Evolutionary conservation across 1,140 invertebrate species (phyloP), one percentile per base, ranked within the genome.

Genomic region (Heliconius eleuchia): DNA sequence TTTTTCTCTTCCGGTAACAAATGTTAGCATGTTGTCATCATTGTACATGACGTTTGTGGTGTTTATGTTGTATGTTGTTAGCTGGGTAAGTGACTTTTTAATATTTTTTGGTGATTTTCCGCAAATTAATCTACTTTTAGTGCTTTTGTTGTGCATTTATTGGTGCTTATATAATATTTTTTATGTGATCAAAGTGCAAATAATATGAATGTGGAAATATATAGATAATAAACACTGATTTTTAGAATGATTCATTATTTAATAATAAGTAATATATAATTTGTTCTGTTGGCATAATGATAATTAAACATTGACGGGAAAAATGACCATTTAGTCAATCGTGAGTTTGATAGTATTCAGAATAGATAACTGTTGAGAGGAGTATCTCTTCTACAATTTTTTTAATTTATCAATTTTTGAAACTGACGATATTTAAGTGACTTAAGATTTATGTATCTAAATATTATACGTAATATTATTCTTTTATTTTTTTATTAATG

Each of bases 1-100:
- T n/a, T 57, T 76, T 16, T n/a, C 3, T 66, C 19, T 34, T 57
- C 34, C 39, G 46, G 70, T 72, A 34, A 55, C 50, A 39, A 42
- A 19, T 50, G 66, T 34, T 73, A 86, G 55, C 73, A 88, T 90
- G 88, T 80, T 88, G 78, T 78, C 85, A 1, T 27, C 60, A 8
- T 57, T 89, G 19, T 85, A 84, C 73, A 80, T 83, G 72, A 82
- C 80, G 23, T 77, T 84, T 23, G 76, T 79, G 18, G 85, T 90
- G 46, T 80, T 86, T 30, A 78, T 84, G 52, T 81, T 90, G 46
- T 90, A 90, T 82, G 82, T 90, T 52, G 52, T 89, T 34, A 82
- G 86, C 71, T 87, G 86, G 87, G 89, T 90, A 82, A 90, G 89
- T 87, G 34, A 37, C 70, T 71, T 70, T 71, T 76, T 50, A 52